Evolutionary conservation across 1,140 invertebrate species (phyloP), one percentile per base, ranked within the genome.

Genomic region (Lucilia cuprina): DNA sequence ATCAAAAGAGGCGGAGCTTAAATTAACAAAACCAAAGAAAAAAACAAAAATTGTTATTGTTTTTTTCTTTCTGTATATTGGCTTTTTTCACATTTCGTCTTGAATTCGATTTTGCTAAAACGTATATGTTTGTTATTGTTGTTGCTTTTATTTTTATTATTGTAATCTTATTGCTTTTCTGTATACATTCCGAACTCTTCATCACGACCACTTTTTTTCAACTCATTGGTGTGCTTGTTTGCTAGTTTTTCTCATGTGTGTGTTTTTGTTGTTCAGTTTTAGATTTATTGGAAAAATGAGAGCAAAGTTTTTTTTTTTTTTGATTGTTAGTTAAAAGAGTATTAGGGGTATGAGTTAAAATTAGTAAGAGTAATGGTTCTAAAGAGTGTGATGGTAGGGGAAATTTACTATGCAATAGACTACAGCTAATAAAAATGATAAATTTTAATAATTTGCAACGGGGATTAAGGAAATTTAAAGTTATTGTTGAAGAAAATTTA

Each of bases 1-100:
- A 90, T 90, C 89, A 88, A 90, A 90, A 89, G 87, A 87, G 89
- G 89, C 89, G 89, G 89, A 87, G 89, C 89, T 87, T 89, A 89
- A 90, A 87, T 87, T 21, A n/a, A 49, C 50, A 25, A 80, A n/a
- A n/a, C n/a, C n/a, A n/a, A n/a, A n/a, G n/a, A n/a, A n/a, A n/a
- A n/a, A n/a, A n/a, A n/a, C n/a, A n/a, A 78, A 80, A 80, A 49
- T 50, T 78, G 35, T 47, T 78, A 17, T 41, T 78, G 34, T 78
- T 78, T 17, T 78, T 78, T 2, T n/a, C n/a, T 34, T 21, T 78
- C 12, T 19, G 19, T 47, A 5, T 78, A 78, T 78, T 78, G 75
- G 75, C 41, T 41, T 78, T 78, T 47, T 35, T 74, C 19, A 30
- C 25, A 30, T 78, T 9, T 19, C 25, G n/a, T 80, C 35, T 47